A percentile compares a stretch with the other conserved stretches of the same genome.
Evolutionary conservation across 2,113 vertebrate species (phyloP).

Genomic region (Pseudorhombus dupliciocellatus): DNA sequence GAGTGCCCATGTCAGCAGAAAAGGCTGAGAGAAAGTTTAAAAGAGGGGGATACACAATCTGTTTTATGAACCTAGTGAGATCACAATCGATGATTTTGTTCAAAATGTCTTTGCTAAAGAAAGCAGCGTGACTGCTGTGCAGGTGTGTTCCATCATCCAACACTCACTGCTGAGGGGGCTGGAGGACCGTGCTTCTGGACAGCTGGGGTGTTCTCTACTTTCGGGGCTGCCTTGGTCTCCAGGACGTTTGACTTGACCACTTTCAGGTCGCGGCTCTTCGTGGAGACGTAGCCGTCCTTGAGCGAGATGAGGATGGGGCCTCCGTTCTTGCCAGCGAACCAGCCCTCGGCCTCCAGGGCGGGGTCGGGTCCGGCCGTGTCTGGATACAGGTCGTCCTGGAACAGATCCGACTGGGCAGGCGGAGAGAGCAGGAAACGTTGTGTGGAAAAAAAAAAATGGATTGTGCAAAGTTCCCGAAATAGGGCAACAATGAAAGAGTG

Average conservation of each 20-base stretch:
- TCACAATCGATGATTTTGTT: too few relatives aligned
- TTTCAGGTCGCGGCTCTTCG: conserved; percentile 94
- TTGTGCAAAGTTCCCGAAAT: background rate
- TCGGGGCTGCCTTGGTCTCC: conserved; percentile 90
- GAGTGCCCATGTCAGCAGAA: conserved; percentile 32
- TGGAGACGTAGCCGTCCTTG: conserved; percentile 93
- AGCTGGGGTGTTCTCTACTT: conserved; percentile 81
- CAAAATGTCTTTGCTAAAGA: too few relatives aligned
- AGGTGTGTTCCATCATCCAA: background rate
- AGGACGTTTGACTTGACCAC: conserved; percentile 94
- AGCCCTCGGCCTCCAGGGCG: conserved; percentile 92
- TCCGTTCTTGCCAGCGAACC: conserved; percentile 94
- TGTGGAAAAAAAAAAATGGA: background rate
- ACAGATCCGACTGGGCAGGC: conserved; percentile 90
- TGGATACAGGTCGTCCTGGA: conserved; percentile 97
- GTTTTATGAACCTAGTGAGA: background rate
- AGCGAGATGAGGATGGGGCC: conserved; percentile 94
- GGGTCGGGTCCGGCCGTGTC: conserved; percentile 94
- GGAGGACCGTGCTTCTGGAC: conserved; percentile 83
- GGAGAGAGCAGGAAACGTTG: conserved; percentile 35
- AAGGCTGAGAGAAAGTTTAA: background rate
- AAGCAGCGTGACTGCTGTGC: background rate
- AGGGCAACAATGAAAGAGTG: background rate
- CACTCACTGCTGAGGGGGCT: conserved; percentile 77
- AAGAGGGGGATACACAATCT: background rate